Conservation (phyloP, 1,140 invertebrate genomes). For the Drosophila athabasca region DNA sequence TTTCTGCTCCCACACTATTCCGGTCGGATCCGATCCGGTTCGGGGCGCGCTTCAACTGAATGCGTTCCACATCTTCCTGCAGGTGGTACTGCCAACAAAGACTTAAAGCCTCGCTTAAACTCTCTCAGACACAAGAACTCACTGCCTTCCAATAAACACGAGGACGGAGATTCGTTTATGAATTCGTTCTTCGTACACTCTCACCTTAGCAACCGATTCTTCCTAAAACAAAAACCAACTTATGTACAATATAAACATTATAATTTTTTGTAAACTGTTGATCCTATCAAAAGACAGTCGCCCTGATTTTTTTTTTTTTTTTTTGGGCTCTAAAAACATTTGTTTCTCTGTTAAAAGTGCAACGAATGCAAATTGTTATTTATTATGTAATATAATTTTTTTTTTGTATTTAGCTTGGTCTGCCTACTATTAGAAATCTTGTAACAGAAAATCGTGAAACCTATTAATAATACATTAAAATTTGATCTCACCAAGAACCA, state of each 20-base stretch:
- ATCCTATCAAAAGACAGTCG: slow-evolving; percentile 66
- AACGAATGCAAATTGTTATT: slow-evolving; percentile 80
- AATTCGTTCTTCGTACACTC: slow-evolving; percentile 53
- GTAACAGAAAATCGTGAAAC: slow-evolving; percentile 71
- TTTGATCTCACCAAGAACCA: slow-evolving; percentile 75
- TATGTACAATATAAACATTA: slow-evolving; percentile 76
- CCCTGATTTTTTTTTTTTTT: slow-evolving; percentile 42
- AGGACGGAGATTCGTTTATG: slow-evolving; percentile 47
- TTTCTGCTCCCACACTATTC: slow-evolving; percentile 22
- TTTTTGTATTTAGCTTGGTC: slow-evolving; percentile 66
- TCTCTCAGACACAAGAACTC: slow-evolving; percentile 59
- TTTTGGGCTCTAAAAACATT: slow-evolving; percentile 58
- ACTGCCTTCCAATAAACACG: slow-evolving; percentile 67
- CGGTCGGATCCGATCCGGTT: slow-evolving; percentile 15
- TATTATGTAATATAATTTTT: slow-evolving; percentile 66
- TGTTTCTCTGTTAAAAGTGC: slow-evolving; percentile 71
- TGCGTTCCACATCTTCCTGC: slow-evolving; percentile 56
- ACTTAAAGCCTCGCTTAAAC: slow-evolving; percentile 77
- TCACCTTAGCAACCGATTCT: slow-evolving; percentile 64
- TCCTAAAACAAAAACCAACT: slow-evolving; percentile 63
- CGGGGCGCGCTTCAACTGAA: slow-evolving; percentile 26
- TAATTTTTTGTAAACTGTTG: slow-evolving; percentile 70
- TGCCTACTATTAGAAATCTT: slow-evolving; percentile 48
- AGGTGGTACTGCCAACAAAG: slow-evolving; percentile 63
- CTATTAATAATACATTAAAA: slow-evolving; percentile 71